Conservation (phyloP, 2,888 invertebrate genomes). For the Cataglyphis albicans region DNA sequence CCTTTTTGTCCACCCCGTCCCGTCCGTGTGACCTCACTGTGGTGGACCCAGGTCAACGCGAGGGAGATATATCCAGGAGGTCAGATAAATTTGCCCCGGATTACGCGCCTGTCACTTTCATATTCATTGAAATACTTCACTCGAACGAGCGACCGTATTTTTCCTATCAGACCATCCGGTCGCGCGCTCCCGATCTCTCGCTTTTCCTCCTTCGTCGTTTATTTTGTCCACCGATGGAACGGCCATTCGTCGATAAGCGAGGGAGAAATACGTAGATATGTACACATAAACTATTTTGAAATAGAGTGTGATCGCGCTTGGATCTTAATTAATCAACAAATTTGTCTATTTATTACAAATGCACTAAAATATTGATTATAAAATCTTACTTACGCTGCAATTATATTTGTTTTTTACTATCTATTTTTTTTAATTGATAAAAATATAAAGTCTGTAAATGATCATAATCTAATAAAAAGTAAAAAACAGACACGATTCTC, state of each 20-base stretch:
- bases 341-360: neutral
- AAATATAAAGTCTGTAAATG: neutral
- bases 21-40: slow-evolving; percentile 21
- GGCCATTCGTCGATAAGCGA: slow-evolving; percentile 53
- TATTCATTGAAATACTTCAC: slow-evolving; percentile 84
- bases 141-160: slow-evolving; percentile 81
- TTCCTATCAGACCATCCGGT: slow-evolving; percentile 70
- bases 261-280: slow-evolving; percentile 17
- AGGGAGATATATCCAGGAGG: slow-evolving; percentile 74
- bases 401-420: neutral
- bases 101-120: slow-evolving; percentile 84
- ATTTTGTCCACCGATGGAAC: slow-evolving; percentile 41
- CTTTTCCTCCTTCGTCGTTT: slow-evolving; percentile 52
- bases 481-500: neutral
- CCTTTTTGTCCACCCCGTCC: slow-evolving; percentile 6
- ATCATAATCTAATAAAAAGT: neutral
- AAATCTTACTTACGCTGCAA: neutral
- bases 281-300: slow-evolving; percentile 2
- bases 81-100: slow-evolving; percentile 84
- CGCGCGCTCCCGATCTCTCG: slow-evolving; percentile 24
- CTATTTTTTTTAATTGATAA: neutral
- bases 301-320: neutral
- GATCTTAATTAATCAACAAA: neutral
- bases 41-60: slow-evolving; percentile 73
- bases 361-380: neutral